Evolutionary conservation across 2,113 vertebrate genomes (phyloP), one percentile per base, ranked within the genome.

Genomic region (Strix uralensis): DNA sequence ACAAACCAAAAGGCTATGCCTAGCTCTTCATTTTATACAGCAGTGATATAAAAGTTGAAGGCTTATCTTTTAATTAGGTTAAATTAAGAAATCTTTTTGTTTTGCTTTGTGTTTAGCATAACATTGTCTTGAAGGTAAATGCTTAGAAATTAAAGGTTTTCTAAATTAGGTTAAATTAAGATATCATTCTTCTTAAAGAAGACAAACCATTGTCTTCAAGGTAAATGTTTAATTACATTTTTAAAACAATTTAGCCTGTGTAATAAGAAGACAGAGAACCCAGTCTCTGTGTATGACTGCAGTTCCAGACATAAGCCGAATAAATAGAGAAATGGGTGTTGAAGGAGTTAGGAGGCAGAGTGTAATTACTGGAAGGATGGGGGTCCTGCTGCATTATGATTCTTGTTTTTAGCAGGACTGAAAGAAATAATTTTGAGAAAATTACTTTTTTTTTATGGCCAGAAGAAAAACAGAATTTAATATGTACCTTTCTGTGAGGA

Each of bases 141-240:
- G 66, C 81, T 75, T 61, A 47, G 70, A 95, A 94, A 95, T 52
- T 9, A 79, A 69, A 91, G 77, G 73, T 34, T 90, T 92, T 87
- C 78, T 81, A 85, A 92, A 96, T 92, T 58, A 81, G 83, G 86
- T 88, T 92, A 84, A 94, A 95, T 94, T 88, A 94, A 91, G 90
- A 96, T 87, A 61, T 57, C 84, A 11, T n/a, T 85, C 57, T 94
- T 95, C 96, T 87, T 87, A 86, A 92, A 78, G 80, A 84, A 70
- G 91, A 84, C 85, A 95, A 91, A 95, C 57, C 78, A 30, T 83
- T 94, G 71, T 83, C 81, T 87, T 94, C 84, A 83, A 97, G 92
- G 86, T 90, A 94, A 96, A 85, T 75, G 82, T 90, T 94, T 94
- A 94, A 97, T 97, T 96, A 75, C 86, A 90, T 95, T 96, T 94